Evolutionary conservation across 1,140 invertebrate species (phyloP).

Genomic region (Palaemon carinicauda): DNA sequence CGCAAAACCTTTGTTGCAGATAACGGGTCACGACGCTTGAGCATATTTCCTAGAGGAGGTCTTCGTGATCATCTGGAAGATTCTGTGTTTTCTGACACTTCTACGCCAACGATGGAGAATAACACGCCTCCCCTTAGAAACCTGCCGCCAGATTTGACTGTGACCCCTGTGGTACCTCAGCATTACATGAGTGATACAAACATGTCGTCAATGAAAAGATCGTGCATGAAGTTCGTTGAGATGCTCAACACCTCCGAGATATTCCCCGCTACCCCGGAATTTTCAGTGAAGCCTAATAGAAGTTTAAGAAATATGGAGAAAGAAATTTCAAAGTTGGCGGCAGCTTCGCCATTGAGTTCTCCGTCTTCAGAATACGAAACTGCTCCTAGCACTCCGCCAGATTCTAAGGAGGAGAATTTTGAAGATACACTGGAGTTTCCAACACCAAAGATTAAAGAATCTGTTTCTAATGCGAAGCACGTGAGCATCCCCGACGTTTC

Average conservation of each 20-base stretch:
- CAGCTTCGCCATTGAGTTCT: conserved; percentile 17
- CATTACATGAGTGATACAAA: neutral
- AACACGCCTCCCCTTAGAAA: neutral
- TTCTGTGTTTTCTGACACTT: conserved; percentile 5
- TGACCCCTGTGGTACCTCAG: conserved; percentile 16
- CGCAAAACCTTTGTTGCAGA: neutral
- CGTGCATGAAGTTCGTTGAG: conserved; percentile 23
- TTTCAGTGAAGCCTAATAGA: neutral
- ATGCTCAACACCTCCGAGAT: neutral
- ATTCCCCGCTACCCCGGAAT: neutral
- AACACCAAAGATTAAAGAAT: conserved; percentile 30
- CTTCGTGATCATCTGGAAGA: neutral
- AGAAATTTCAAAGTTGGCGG: neutral
- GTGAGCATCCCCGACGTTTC: conserved; percentile 22
- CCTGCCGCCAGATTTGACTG: neutral
- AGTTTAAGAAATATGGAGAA: too few relatives aligned
- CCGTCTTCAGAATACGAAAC: conserved; percentile 41
- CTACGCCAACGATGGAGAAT: conserved; percentile 17
- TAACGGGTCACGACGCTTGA: neutral
- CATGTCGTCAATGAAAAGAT: neutral
- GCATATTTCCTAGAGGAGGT: neutral
- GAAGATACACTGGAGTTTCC: conserved; percentile 33
- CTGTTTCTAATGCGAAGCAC: neutral
- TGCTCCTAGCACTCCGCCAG: conserved; percentile 33
- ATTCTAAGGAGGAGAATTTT: conserved; percentile 16